Base-by-base conservation (phyloP, 2,888 invertebrate species). In the Amaurobius ferox region DNA sequence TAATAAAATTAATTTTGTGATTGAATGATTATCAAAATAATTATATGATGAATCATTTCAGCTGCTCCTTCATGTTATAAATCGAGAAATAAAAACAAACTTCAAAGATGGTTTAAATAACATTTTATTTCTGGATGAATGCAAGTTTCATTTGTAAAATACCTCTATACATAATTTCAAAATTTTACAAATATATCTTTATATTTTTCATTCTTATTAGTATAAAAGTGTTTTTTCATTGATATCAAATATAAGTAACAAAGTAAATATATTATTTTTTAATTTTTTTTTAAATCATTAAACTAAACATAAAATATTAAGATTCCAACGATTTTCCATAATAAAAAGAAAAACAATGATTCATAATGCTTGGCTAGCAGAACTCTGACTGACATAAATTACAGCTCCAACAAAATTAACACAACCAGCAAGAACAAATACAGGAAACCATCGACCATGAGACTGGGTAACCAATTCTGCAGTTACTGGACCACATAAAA, bases 401-500 rank as follows among this genome's bases (percentile, higher is more conserved):
- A 95, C 93, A 83, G 95, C 94, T 62, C 94, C 95, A 23, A 94
- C 94, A 89, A 95, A 93, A 92, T 95, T 95, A 70, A 95, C 93
- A 35, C 94, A 93, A 0, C 94, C 95, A 1, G 95, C 95, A 55
- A 95, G 92, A 74, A 94, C 93, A 90, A 95, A 95, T 44, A 95
- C 95, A 0, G 94, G 94, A 91, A 94, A 93, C 95, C 95, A 95
- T 73, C 95, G 93, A 7, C 95, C 95, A 89, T 94, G 93, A 0
- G 94, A 94, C 78, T 94, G 93, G 0, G 94, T 94, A 13, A 95
- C 95, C 86, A 95, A 91, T 91, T 94, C 94, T 1, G 95, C 95
- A 6, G 95, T 95, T 77, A 95, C 91, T 16, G 95, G 95, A n/a
- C 95, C 95, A 90, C 95, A 95, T 40, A 95, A 91, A 71, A 95